Evolutionary conservation across 53 echinoderm and acorn worm genomes (phyloP), one percentile per base, ranked within the genome.

Genomic region (Zoroaster sp.): DNA sequence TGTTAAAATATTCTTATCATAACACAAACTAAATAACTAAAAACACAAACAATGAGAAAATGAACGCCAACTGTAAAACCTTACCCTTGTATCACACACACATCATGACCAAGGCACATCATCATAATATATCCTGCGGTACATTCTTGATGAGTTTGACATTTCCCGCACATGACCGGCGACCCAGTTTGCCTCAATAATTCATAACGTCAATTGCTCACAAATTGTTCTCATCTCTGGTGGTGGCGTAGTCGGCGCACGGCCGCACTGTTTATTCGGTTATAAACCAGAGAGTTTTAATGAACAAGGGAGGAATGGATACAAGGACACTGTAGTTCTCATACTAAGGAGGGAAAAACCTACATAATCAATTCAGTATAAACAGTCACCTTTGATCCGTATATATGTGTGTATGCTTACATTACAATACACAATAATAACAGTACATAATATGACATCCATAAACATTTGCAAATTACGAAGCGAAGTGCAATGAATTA

Each of bases 181-280:
- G 71, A 85, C 85, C 85, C 85, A 85, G 70, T 85, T 85, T 85
- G 85, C 70, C 85, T 85, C 85, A 85, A 85, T 85, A 85, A 85
- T 85, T 85, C 85, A 85, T 85, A 71, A 85, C 49, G 37, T 40
- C 85, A 47, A 85, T 51, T 85, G 85, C 71, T 32, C 71, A 47
- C 85, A 71, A 85, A 85, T 70, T 69, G 85, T 44, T 44, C 52
- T 10, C 47, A 18, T 81, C 71, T 49, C 31, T 85, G 18, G 68
- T 81, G 42, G 40, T 81, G 44, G 83, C 46, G 32, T 17, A 47
- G 83, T 69, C 35, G 17, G 12, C 28, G 63, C 63, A 59, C 28
- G 63, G 28, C 10, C 49, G 17, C 35, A 70, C 9, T 71, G 71
- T 85, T 85, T 85, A 70, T 69, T 85, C 71, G 49, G 69, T 85